These are phyloP conservation scores for Tenualosa ilisha DNA, from an alignment of 2,797 vertebrate species.

Conservation along the genomic window DNA sequence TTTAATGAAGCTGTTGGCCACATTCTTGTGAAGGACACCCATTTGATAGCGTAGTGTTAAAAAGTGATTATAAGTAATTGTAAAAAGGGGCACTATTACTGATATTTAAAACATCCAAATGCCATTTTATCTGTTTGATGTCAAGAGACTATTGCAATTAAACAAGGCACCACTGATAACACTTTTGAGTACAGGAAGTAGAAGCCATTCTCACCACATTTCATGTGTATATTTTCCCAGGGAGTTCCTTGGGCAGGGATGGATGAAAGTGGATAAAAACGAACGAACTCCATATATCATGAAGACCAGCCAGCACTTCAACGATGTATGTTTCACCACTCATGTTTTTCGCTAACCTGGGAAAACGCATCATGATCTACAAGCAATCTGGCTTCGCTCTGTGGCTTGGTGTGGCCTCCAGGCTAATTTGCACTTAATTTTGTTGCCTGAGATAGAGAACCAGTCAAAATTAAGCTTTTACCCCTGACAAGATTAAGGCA, in stretches of 20 bases:
- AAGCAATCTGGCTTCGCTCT: too few relatives aligned
- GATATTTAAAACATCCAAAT: not conserved
- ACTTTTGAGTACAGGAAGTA: not conserved
- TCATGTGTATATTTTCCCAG: conserved; percentile 61
- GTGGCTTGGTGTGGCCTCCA: too few relatives aligned
- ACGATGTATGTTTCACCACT: conserved; percentile 79
- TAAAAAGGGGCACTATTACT: not conserved
- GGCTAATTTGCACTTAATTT: too few relatives aligned
- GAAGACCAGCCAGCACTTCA: conserved; percentile 98
- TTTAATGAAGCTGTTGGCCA: not conserved
- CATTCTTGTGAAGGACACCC: not conserved
- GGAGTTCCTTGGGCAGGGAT: conserved; percentile 97
- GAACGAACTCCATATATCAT: conserved; percentile 93
- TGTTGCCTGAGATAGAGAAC: too few relatives aligned
- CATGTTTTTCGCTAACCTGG: not conserved
- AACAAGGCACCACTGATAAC: not conserved
- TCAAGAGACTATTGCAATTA: not conserved
- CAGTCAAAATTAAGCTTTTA: too few relatives aligned
- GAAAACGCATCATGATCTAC: too few relatives aligned
- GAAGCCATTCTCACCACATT: not conserved
- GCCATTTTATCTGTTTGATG: not conserved
- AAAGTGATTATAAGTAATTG: too few relatives aligned
- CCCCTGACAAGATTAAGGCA: too few relatives aligned
- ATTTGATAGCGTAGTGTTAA: not conserved
- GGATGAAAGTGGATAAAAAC: conserved; percentile 95